phyloP scores from a whole-genome alignment of 2,113 vertebrate genomes.

The Girardinichthys multiradiatus region DNA sequence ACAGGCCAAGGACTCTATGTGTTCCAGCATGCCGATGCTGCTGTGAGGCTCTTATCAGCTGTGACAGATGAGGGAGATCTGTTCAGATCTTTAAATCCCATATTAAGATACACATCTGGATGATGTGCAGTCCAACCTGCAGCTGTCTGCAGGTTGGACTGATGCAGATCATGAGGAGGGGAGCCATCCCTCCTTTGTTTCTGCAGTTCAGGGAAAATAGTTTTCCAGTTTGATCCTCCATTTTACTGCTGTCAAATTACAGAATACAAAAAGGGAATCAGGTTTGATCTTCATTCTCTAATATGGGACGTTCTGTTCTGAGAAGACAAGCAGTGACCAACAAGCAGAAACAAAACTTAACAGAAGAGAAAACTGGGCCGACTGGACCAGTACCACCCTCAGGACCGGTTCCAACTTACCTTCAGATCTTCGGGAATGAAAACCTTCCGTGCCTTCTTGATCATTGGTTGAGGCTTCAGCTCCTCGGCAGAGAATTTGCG shows the following conservation, averaged over 20 bases:
- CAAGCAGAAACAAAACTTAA: not conserved
- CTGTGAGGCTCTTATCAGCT: slow-evolving; percentile 9
- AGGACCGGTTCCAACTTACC: slow-evolving; percentile 78
- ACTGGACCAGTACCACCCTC: not conserved
- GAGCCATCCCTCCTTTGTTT: no score
- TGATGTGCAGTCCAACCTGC: not conserved
- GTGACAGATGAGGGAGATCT: not conserved
- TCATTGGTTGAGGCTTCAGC: slow-evolving; percentile 98
- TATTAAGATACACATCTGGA: not conserved
- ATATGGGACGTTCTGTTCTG: no score
- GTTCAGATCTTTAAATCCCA: not conserved
- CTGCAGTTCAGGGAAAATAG: no score
- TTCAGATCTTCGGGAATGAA: slow-evolving; percentile 97
- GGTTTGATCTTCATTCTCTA: no score
- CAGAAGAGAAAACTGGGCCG: not conserved
- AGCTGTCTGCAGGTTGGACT: not conserved
- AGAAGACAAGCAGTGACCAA: no score
- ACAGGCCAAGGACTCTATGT: not conserved
- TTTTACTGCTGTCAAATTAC: no score
- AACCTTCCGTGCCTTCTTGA: slow-evolving; percentile 97
- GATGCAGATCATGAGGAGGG: no score
- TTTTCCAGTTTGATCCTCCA: no score
- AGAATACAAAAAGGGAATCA: no score
- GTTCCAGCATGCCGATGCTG: slow-evolving; percentile 6
- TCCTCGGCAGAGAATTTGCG: slow-evolving; percentile 96